phyloP scores from a whole-genome alignment of 2,888 invertebrate genomes.

The Oasisia sp. region DNA sequence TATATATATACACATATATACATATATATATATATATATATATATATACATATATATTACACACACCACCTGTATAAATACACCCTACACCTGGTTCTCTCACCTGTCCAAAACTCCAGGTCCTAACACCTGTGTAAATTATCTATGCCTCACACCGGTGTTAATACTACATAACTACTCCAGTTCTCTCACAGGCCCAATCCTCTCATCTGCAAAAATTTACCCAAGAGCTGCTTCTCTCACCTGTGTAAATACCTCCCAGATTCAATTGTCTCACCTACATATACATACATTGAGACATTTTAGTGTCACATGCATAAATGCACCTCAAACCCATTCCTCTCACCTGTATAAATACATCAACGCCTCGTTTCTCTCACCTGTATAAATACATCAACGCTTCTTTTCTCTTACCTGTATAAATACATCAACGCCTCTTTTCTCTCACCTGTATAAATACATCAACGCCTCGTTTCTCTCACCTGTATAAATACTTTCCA shows the following conservation, averaged over 20 bases:
- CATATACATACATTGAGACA: slow-evolving; percentile 66
- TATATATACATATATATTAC: slow-evolving; percentile 56
- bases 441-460: slow-evolving; percentile 46
- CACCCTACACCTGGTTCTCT: background rate
- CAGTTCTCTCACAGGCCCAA: background rate
- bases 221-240: background rate
- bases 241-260: background rate
- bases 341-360: slow-evolving; percentile 65
- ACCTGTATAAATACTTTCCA: slow-evolving; percentile 68
- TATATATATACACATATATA: no score
- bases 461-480: background rate
- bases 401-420: slow-evolving; percentile 59
- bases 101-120: slow-evolving; percentile 67
- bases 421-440: slow-evolving; percentile 65
- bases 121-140: slow-evolving; percentile 58
- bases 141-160: background rate
- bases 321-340: background rate
- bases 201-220: background rate
- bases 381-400: slow-evolving; percentile 10
- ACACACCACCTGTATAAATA: slow-evolving; percentile 47
- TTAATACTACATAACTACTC: no score
- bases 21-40: no score
- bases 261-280: slow-evolving; percentile 49
- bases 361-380: slow-evolving; percentile 65
- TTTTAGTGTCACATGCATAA: slow-evolving; percentile 53